A percentile compares a stretch with the other conserved stretches of the same genome.
Conservation (phyloP, 2,888 invertebrate species). For the Melanotus villosus region DNA sequence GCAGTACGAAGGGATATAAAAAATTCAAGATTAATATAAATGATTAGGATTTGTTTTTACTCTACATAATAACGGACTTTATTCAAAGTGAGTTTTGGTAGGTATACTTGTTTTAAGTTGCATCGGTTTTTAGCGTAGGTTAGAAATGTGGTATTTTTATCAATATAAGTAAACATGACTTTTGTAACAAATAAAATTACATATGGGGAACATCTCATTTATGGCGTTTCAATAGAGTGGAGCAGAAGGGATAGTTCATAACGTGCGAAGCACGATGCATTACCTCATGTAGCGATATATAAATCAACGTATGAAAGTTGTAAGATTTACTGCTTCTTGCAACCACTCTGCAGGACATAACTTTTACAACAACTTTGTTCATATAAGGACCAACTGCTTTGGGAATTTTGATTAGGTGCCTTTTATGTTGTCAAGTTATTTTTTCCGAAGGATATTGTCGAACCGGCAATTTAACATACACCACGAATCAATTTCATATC, state of each 20-base stretch:
- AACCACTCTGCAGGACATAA: slow-evolving; percentile 39
- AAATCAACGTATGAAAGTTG: slow-evolving; percentile 44
- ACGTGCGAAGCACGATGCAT: slow-evolving; percentile 40
- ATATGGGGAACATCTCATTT: slow-evolving; percentile 26
- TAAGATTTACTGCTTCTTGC: slow-evolving; percentile 40
- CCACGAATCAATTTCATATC: slow-evolving; percentile 1
- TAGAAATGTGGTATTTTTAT: no score
- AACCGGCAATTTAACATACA: slow-evolving; percentile 2
- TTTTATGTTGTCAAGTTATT: slow-evolving; percentile 11
- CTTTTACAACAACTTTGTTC: slow-evolving; percentile 36
- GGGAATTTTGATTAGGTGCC: slow-evolving; percentile 24
- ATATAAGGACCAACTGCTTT: slow-evolving; percentile 32
- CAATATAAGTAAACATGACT: no score
- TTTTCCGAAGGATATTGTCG: slow-evolving; percentile 21
- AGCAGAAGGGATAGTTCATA: slow-evolving; percentile 38
- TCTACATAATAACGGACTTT: no score
- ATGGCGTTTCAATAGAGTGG: slow-evolving; percentile 33
- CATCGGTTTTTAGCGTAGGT: no score
- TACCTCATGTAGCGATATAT: slow-evolving; percentile 42
- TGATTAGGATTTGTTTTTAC: no score
- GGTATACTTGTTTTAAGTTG: no score
- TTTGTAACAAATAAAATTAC: no score
- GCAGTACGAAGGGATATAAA: no score
- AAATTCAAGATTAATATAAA: no score
- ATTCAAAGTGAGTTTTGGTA: no score